phyloP scores from a whole-genome alignment of 2,797 vertebrate species.

The Podarcis lilfordi region DNA sequence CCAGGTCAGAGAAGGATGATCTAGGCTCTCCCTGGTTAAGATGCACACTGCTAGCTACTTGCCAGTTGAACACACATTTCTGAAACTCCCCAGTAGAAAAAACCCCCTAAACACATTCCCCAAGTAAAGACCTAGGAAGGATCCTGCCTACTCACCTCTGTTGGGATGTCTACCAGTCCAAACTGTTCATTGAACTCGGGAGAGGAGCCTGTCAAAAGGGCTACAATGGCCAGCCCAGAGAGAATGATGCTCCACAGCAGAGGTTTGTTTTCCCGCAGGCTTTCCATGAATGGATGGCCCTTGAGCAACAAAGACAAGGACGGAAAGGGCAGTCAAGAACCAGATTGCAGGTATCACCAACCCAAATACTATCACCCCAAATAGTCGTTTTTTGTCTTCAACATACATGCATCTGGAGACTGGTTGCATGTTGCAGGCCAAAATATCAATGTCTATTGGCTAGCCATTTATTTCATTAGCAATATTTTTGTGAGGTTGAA shows the following conservation, averaged over 20 bases:
- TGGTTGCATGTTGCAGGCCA: no score
- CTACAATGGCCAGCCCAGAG: conserved; percentile 88
- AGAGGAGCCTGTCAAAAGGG: conserved; percentile 89
- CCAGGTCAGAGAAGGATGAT: no score
- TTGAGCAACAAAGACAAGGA: conserved; percentile 49
- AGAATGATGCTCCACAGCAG: conserved; percentile 93
- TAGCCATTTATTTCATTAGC: no score
- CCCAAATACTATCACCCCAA: neutral
- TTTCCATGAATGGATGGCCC: conserved; percentile 98
- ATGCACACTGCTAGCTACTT: neutral
- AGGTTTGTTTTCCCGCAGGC: conserved; percentile 91
- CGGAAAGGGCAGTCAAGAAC: neutral
- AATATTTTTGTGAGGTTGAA: no score
- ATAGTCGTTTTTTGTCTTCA: neutral
- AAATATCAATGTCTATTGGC: neutral
- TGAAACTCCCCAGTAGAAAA: neutral
- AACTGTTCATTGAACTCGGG: conserved; percentile 97
- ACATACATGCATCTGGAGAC: neutral
- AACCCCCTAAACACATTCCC: neutral
- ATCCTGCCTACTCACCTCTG: conserved; percentile 81
- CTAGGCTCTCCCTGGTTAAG: neutral
- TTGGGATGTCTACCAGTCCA: conserved; percentile 93
- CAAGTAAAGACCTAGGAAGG: fast-evolving
- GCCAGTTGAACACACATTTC: neutral
- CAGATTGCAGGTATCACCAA: neutral